Conservation (phyloP, 1,140 invertebrate genomes). For the Ceratina australensis region DNA sequence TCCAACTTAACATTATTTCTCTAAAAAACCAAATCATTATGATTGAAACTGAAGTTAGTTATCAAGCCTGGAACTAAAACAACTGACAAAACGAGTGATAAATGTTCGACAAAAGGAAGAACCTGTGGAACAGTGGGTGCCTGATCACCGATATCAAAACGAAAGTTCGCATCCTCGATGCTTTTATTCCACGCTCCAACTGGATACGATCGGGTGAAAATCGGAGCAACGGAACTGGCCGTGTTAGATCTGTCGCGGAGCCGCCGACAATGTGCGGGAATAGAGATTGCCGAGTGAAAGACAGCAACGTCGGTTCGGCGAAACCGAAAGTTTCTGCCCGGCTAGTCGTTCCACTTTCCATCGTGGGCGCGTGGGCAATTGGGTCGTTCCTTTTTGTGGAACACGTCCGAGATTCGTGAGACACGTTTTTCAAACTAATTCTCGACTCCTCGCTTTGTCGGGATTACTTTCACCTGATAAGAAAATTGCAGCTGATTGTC, state of each 20-base stretch:
- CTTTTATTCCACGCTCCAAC: not conserved
- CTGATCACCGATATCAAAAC: not conserved
- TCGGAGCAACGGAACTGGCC: not conserved
- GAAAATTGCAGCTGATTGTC: too few relatives aligned
- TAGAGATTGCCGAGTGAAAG: slow-evolving; percentile 62
- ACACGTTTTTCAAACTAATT: not conserved
- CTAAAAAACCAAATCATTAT: too few relatives aligned
- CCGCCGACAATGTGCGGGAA: slow-evolving; percentile 12
- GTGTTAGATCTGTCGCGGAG: slow-evolving; percentile 8
- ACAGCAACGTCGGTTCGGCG: slow-evolving; percentile 37
- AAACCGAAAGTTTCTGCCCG: slow-evolving; percentile 62
- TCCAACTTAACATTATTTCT: too few relatives aligned
- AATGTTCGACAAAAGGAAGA: too few relatives aligned
- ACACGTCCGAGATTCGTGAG: slow-evolving; percentile 2
- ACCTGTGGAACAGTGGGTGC: too few relatives aligned
- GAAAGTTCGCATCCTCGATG: not conserved
- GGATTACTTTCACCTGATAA: too few relatives aligned
- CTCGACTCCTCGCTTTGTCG: too few relatives aligned
- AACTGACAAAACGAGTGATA: too few relatives aligned
- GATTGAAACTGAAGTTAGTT: too few relatives aligned
- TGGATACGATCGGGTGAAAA: not conserved
- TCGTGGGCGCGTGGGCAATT: slow-evolving; percentile 48
- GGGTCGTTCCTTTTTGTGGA: slow-evolving; percentile 44
- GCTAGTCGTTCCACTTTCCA: slow-evolving; percentile 65
- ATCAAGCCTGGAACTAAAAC: too few relatives aligned